Evolutionary conservation across 2,113 vertebrate genomes (phyloP).

Genomic region (Perognathus longimembris): DNA sequence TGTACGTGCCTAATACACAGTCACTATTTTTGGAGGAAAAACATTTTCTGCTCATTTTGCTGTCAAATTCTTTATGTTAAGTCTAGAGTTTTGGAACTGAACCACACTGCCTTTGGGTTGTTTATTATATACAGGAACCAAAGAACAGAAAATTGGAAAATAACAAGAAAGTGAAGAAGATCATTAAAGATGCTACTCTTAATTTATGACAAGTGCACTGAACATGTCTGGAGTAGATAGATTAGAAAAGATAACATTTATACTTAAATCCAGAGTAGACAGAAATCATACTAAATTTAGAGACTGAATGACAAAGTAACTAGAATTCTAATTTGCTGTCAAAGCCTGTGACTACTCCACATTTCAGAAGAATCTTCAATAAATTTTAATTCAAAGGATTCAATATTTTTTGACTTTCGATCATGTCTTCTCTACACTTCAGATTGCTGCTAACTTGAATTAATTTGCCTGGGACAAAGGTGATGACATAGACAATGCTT

Average conservation of each 20-base stretch:
- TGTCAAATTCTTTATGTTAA: neutral
- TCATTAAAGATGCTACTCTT: neutral
- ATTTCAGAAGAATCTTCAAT: neutral
- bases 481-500: neutral
- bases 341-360: neutral
- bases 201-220: neutral
- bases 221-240: neutral
- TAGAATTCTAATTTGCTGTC: neutral
- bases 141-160: neutral
- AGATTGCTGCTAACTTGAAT: neutral
- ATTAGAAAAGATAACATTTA: neutral
- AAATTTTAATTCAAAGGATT: neutral
- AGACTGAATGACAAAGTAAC: neutral
- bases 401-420: neutral
- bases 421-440: neutral
- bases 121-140: neutral
- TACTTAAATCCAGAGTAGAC: neutral
- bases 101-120: neutral
- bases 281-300: neutral
- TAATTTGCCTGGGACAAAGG: neutral
- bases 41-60: neutral
- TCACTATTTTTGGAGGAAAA: neutral
- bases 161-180: neutral
- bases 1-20: neutral
- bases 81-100: neutral